Evolutionary conservation across 2,113 vertebrate species (phyloP), one percentile per base, ranked within the genome.

Genomic region (Gobiocypris rarus): DNA sequence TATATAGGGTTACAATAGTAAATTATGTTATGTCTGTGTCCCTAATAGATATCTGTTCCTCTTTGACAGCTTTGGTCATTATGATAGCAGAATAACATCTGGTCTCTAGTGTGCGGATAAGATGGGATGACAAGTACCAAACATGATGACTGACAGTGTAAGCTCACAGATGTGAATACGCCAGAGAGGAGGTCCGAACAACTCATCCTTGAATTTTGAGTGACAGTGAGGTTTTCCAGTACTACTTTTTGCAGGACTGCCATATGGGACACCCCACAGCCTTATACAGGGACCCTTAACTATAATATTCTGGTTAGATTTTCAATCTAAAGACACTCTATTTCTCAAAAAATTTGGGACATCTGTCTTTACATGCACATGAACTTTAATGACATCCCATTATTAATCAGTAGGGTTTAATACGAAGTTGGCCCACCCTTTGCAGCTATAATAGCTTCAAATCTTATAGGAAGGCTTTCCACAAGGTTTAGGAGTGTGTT

Each of bases 171-270:
- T 84, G 70, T 5, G 13, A 58, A 15, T 56, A 71, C 81, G 75
- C 59, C 31, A 50, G 43, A 71, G 50, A 82, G 56, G 73, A 82
- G 78, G 78, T 82, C 83, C n/a, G 43, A 77, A 61, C 86, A 87
- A 41, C 24, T 71, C 28, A 41, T 73, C 54, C 28, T 28, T n/a
- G 41, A 17, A 26, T 75, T 75, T 17, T 75, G 58, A 52, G 22
- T 61, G 56, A 83, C 54, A 54, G 8, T 48, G 38, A 28, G 19
- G 50, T 59, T 83, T 41, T 41, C 52, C 31, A 59, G 17, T n/a
- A 9, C 9, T 17, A 31, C 26, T 54, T 31, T 56, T 75, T 52
- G 65, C 19, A 69, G 34, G 19, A 41, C 65, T 41, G 65, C n/a
- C 6, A n/a, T 48, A 45, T 45, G 41, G 41, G 41, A 71, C 38